These are phyloP conservation scores for Lasioglossum malachurum DNA, from an alignment of 2,888 invertebrate genomes.

Conservation along the genomic window DNA sequence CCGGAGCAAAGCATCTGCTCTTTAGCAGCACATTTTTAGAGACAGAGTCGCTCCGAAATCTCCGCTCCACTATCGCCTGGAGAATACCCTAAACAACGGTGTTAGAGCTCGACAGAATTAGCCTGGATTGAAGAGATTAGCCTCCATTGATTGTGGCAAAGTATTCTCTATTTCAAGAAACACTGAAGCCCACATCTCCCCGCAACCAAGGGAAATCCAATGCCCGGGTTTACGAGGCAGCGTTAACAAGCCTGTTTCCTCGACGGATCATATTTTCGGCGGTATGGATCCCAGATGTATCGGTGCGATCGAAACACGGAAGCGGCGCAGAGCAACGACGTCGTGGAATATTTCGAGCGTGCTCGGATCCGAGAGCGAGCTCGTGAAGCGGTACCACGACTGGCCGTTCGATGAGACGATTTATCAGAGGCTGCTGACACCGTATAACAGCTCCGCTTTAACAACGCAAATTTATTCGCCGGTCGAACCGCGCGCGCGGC, in stretches of 20 bases:
- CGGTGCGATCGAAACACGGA: background rate
- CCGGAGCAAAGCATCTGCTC: too few species aligned
- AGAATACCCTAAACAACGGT: background rate
- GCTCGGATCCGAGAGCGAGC: background rate
- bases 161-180: background rate
- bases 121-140: background rate
- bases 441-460: background rate
- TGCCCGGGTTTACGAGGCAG: background rate
- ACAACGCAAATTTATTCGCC: conserved; percentile 5
- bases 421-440: conserved; percentile 9
- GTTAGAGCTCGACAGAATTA: background rate
- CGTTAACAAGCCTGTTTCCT: background rate
- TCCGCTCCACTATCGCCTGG: too few species aligned
- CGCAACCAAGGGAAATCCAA: background rate
- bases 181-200: too few species aligned
- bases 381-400: background rate
- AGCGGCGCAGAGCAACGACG: background rate
- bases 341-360: background rate
- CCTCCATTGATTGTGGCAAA: background rate
- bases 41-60: too few species aligned
- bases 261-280: background rate
- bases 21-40: too few species aligned
- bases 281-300: background rate
- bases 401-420: background rate
- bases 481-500: background rate